Evolutionary conservation across 2,888 invertebrate genomes (phyloP).

Genomic region (Oscheius sp.): DNA sequence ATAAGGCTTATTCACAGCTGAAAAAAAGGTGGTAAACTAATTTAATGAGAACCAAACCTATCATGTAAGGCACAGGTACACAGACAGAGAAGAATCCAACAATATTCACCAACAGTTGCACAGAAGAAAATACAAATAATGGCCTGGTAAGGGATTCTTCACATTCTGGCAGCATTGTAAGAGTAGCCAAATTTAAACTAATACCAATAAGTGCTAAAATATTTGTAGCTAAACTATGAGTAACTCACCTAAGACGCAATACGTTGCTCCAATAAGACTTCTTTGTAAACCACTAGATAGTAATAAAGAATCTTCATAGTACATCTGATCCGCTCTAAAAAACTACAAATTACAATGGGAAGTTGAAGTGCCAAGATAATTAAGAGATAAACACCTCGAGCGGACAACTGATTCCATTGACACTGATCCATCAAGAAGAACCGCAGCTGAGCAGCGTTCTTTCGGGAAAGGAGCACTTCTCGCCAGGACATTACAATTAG

Average conservation of each 20-base stretch:
- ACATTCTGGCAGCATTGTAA: slow-evolving; percentile 38
- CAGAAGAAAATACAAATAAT: slow-evolving; percentile 31
- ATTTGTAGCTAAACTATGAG: neutral
- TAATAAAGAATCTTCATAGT: slow-evolving; percentile 33
- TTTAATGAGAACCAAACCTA: slow-evolving; percentile 17
- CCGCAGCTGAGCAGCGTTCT: slow-evolving; percentile 27
- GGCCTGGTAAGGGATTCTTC: slow-evolving; percentile 33
- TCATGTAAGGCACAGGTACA: slow-evolving; percentile 37
- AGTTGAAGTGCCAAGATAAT: neutral
- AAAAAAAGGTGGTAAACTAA: neutral
- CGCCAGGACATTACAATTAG: neutral
- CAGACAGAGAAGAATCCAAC: slow-evolving; percentile 23
- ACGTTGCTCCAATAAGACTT: slow-evolving; percentile 31
- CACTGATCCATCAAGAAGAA: slow-evolving; percentile 17
- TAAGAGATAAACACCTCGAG: slow-evolving; percentile 14
- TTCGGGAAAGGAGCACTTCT: slow-evolving; percentile 5
- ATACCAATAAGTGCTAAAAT: slow-evolving; percentile 31
- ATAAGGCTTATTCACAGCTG: slow-evolving; percentile 36
- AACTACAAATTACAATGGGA: neutral
- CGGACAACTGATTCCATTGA: slow-evolving; percentile 21
- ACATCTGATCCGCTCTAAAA: slow-evolving; percentile 4
- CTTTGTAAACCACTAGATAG: slow-evolving; percentile 15
- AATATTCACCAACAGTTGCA: slow-evolving; percentile 31
- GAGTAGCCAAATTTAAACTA: slow-evolving; percentile 29
- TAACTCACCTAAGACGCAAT: slow-evolving; percentile 28